Conservation (phyloP, 2,113 vertebrate species). For the Dicerorhinus sumatrensis region DNA sequence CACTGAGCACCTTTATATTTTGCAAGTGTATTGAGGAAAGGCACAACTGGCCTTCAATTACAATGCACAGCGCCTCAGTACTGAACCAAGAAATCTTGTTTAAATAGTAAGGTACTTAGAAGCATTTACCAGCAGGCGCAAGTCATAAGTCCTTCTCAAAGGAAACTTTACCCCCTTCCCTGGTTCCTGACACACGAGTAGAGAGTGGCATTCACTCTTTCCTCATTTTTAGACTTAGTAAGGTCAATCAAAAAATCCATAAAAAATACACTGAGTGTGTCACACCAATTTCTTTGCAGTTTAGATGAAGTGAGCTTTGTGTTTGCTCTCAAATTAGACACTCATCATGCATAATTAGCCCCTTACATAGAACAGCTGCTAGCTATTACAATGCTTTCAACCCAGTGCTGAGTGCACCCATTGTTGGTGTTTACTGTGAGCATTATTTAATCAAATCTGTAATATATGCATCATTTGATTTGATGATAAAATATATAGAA, state of each 20-base stretch:
- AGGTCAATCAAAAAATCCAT: conserved; percentile 56
- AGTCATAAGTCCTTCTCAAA: background rate
- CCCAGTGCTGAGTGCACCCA: background rate
- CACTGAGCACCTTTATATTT: background rate
- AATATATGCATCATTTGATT: conserved; percentile 1
- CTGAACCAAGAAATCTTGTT: background rate
- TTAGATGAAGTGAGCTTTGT: conserved; percentile 69
- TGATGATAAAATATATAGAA: conserved; percentile 40
- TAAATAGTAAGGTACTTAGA: background rate
- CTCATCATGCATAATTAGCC: conserved; percentile 68
- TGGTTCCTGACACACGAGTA: background rate
- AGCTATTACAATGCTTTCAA: conserved; percentile 70
- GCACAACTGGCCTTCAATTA: background rate
- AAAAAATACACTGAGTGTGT: background rate
- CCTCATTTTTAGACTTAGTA: background rate
- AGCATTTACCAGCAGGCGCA: background rate
- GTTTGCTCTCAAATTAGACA: conserved; percentile 66
- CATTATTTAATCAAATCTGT: conserved; percentile 34
- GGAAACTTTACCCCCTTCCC: background rate
- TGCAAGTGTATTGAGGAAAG: background rate
- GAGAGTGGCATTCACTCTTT: background rate
- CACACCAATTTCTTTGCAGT: conserved; percentile 62
- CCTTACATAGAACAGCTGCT: conserved; percentile 56
- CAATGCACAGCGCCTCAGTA: background rate
- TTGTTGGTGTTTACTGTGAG: conserved; percentile 33